Percentiles rank a stretch among this genome's conserved stretches.
phyloP scores from a whole-genome alignment of 2,797 vertebrate genomes.

The Caiman crocodilus region DNA sequence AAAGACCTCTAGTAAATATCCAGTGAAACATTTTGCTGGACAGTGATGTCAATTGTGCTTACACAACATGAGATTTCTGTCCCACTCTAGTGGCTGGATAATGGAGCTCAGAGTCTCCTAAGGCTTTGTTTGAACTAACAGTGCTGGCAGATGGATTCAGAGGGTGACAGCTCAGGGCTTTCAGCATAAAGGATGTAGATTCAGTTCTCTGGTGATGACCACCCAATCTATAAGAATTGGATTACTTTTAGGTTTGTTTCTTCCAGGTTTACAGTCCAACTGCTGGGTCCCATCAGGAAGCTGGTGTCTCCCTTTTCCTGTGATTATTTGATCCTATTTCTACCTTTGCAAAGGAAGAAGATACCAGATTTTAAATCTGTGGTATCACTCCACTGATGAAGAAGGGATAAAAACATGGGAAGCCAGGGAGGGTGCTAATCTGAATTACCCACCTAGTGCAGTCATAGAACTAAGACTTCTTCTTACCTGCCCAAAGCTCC shows the following conservation, averaged over 20 bases:
- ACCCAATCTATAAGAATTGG: fast-evolving
- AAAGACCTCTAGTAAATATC: neutral
- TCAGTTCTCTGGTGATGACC: neutral
- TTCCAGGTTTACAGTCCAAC: neutral
- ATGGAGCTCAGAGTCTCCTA: neutral
- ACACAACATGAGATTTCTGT: fast-evolving
- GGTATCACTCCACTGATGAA: neutral
- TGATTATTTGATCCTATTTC: neutral
- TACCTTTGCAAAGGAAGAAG: neutral
- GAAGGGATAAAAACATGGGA: neutral
- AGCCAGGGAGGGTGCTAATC: neutral
- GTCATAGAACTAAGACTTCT: neutral
- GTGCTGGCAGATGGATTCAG: neutral
- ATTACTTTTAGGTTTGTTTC: neutral
- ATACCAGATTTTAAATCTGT: neutral
- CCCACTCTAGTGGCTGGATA: fast-evolving
- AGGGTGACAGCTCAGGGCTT: neutral
- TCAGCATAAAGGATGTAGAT: neutral
- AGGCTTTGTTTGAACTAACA: neutral
- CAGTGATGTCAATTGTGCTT: neutral
- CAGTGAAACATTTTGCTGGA: neutral
- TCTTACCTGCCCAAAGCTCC: neutral
- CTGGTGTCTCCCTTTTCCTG: neutral
- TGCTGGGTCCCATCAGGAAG: neutral
- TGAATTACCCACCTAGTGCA: neutral